Evolutionary conservation across 2,797 vertebrate species (phyloP), one percentile per base, ranked within the genome.

Genomic region (Pogoniulus pusillus): DNA sequence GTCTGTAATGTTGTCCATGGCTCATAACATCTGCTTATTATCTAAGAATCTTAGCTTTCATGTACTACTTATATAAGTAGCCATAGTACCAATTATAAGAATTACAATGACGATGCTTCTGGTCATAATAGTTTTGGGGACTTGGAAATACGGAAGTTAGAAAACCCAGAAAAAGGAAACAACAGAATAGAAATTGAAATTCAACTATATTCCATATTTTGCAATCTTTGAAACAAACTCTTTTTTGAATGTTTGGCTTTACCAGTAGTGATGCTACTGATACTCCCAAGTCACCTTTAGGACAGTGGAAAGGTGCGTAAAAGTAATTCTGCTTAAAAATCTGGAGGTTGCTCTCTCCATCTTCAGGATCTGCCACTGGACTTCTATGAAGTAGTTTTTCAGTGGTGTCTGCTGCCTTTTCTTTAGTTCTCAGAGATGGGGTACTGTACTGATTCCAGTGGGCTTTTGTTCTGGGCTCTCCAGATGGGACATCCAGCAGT

Each of bases 41-140:
- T 86, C 85, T 84, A 71, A 65, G 27, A 86, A 93, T 73, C 83
- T 88, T 55, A 41, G 71, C 72, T 90, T 95, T 86, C 59, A 59
- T 41, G 20, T 90, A 7, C 45, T 75, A 13, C 59, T 80, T 59
- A 88, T 87, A 80, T 4, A 58, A 85, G 59, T 65, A 90, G 65
- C 65, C 9, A 0, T 37, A 34, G 24, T 62, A 53, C 5, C 65
- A 37, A 79, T 82, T 22, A 37, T 74, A 64, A 76, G 78, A 86
- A 72, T 41, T 57, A 87, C 59, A 68, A 86, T n/a, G 17, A 71
- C 0, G 0, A 43, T 35, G 23, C 34, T 81, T 75, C 55, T 72
- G 81, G 39, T 69, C 30, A 22, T 82, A 74, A 35, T 20, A 77
- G 14, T 53, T 66, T 17, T 16, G 15, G 29, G 27, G 18, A 82